Base-by-base conservation (phyloP, 2,888 invertebrate species). In the Osmoderma eremita region DNA sequence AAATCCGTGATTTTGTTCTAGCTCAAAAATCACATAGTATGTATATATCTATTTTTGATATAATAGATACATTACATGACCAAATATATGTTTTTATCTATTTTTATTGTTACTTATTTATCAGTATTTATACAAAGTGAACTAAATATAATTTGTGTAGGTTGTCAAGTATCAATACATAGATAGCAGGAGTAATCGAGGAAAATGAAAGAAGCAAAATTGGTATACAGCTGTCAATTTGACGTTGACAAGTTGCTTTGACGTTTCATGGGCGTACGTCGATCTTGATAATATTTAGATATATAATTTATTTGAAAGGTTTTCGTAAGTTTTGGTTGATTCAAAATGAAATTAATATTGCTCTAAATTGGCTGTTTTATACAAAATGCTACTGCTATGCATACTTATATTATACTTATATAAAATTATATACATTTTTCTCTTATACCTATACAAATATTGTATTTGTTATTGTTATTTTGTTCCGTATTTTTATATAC, bases 281-380 rank as follows among this genome's bases (percentile, higher is more conserved):
- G 30, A 30, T 4, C 5, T 30, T 30, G 30, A 30, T 6, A 30
- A 30, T 30, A 30, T 30, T 30, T 30, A 6, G 5, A 30, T 6
- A 6, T 4, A 24, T 2, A 2, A 30, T 30, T 30, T 30, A 30
- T 30, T 30, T 30, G 30, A 30, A 30, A 2, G 30, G 10, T 30
- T 50, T 50, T 20, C 24, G 50, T 24, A 50, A 20, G 6, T 12
- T 41, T 41, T 22, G 22, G 56, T 41, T 56, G 56, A 56, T 56
- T 56, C 56, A 56, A 56, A 56, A 20, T 56, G n/a, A 22, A 56
- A 20, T 18, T 20, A 12, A 56, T 56, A 56, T 13, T 22, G 13
- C 20, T 20, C 13, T 22, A 22, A 1, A 17, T 22, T 12, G 38
- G 53, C 53, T 39, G 41, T 22, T 56, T 22, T 22, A 41, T 22